These are phyloP conservation scores for Eospalax fontanierii DNA, from an alignment of 2,797 vertebrate species.

Conservation along the genomic window DNA sequence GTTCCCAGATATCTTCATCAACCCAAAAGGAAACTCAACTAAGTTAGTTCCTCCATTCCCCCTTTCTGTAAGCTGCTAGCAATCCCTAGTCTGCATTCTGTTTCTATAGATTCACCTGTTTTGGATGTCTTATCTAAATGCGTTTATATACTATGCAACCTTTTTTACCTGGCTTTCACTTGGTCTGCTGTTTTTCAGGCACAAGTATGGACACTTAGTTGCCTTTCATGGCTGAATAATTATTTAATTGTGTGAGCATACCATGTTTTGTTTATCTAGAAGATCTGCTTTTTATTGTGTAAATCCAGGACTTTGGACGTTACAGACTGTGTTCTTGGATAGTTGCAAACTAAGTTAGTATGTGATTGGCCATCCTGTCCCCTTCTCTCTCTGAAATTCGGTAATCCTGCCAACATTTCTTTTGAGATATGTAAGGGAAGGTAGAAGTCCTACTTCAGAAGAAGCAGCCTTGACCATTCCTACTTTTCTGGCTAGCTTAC, in stretches of 20 bases:
- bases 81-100: not conserved
- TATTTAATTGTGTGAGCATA: not conserved
- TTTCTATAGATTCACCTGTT: not conserved
- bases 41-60: accelerated
- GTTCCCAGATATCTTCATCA: not conserved
- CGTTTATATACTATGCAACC: not conserved
- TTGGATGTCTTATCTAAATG: not conserved
- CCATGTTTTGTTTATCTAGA: not conserved
- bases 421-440: not conserved
- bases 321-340: not conserved
- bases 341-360: not conserved
- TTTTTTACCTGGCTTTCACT: not conserved
- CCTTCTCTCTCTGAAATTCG: not conserved
- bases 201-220: not conserved
- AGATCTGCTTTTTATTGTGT: not conserved
- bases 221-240: not conserved
- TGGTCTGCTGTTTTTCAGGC: not conserved
- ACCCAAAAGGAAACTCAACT: not conserved
- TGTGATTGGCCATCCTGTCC: not conserved
- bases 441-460: not conserved
- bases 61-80: not conserved
- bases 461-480: not conserved
- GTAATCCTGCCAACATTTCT: not conserved
- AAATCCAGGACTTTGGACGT: not conserved
- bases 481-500: not conserved